phyloP scores from a whole-genome alignment of 2,797 vertebrate genomes.

The Sylvia borin region DNA sequence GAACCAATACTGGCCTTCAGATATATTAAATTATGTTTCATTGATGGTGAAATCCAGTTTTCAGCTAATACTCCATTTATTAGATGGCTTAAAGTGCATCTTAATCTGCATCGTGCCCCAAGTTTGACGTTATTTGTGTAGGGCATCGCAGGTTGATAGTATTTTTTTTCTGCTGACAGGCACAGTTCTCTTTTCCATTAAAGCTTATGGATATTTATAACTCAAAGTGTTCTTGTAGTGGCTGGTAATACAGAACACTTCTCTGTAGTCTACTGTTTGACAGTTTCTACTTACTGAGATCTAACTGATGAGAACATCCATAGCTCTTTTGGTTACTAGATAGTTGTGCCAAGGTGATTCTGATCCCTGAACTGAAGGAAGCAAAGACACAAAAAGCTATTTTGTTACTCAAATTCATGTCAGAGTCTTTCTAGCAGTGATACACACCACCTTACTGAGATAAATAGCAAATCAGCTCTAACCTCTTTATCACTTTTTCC shows the following conservation, averaged over 20 bases:
- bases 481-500: not conserved
- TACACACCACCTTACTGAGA: not conserved
- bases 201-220: conserved; percentile 63
- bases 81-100: conserved; percentile 63
- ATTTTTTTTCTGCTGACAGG: conserved; percentile 44
- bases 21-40: conserved; percentile 59
- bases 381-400: not conserved
- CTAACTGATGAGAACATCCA: not conserved
- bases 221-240: conserved; percentile 36
- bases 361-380: not conserved
- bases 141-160: conserved; percentile 52
- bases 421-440: not conserved
- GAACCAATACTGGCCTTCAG: conserved; percentile 34
- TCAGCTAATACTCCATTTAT: conserved; percentile 51
- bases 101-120: conserved; percentile 65
- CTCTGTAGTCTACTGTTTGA: conserved; percentile 33
- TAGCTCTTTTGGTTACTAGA: not conserved
- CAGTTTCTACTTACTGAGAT: conserved; percentile 7
- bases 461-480: not conserved
- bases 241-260: conserved; percentile 37
- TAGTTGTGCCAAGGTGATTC: not conserved
- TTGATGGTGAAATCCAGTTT: conserved; percentile 48
- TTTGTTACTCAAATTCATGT: not conserved
- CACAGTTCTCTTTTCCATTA: conserved; percentile 53
- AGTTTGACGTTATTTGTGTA: conserved; percentile 62